phyloP scores from a whole-genome alignment of 2,888 invertebrate genomes.

The Mythimna ferrago region DNA sequence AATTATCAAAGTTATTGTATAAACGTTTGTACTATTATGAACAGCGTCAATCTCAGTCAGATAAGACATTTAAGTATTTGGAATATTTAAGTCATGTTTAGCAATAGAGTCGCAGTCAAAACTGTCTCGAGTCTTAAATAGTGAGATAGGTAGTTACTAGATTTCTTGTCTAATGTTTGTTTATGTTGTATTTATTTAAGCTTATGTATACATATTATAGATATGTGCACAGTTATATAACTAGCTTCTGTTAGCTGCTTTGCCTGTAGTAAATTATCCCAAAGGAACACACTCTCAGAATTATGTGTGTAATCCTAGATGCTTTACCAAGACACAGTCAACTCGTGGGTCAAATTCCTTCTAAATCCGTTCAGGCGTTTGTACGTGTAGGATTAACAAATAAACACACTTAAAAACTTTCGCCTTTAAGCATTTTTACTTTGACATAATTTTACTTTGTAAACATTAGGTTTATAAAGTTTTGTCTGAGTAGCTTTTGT shows the following conservation, averaged over 20 bases:
- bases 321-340: too few relatives aligned
- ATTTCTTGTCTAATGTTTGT: neutral
- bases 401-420: too few relatives aligned
- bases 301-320: too few relatives aligned
- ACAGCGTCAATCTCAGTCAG: neutral
- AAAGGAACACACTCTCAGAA: too few relatives aligned
- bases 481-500: slow-evolving; percentile 5
- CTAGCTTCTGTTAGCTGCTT: too few relatives aligned
- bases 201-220: too few relatives aligned
- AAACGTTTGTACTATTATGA: neutral
- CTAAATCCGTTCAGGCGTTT: too few relatives aligned
- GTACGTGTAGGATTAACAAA: too few relatives aligned
- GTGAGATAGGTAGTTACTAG: neutral
- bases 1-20: neutral
- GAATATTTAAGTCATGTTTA: neutral
- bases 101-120: neutral
- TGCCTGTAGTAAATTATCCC: too few relatives aligned
- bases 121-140: neutral
- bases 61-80: too few relatives aligned
- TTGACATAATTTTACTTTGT: neutral
- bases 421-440: neutral
- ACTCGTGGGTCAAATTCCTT: too few relatives aligned
- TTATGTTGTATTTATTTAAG: neutral
- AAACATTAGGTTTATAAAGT: neutral
- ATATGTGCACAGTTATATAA: too few relatives aligned